phyloP scores from a whole-genome alignment of 2,797 vertebrate species.

The Amphiprion clarkii region DNA sequence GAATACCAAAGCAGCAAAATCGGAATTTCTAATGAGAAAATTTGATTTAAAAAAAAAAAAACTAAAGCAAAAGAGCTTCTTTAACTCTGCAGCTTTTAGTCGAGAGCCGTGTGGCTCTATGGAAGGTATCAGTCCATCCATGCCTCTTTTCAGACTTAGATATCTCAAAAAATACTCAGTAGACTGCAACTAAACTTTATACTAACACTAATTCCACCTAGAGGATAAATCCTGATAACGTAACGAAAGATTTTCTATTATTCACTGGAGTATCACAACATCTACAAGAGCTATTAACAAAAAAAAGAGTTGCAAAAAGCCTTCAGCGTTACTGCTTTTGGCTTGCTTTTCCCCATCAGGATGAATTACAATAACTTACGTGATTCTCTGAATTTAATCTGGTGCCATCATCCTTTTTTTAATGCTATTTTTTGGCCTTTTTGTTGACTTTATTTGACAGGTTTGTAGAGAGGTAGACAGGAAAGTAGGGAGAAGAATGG shows the following conservation, averaged over 20 bases:
- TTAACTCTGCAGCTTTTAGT: not conserved
- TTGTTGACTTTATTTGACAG: too few relatives aligned
- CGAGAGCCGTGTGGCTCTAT: not conserved
- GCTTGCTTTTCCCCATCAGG: too few relatives aligned
- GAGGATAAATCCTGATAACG: not conserved
- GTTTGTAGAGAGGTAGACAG: too few relatives aligned
- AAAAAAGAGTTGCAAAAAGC: too few relatives aligned
- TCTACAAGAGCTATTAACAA: too few relatives aligned
- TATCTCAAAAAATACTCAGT: not conserved
- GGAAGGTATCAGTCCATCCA: not conserved
- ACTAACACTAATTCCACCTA: not conserved
- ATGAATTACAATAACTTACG: not conserved
- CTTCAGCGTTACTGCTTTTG: too few relatives aligned
- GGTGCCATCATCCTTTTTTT: too few relatives aligned
- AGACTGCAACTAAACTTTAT: not conserved
- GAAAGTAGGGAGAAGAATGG: too few relatives aligned
- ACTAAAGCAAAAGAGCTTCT: constrained; percentile 4
- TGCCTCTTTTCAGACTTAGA: not conserved
- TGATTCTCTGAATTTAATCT: not conserved
- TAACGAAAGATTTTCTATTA: too few relatives aligned
- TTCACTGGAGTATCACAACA: too few relatives aligned
- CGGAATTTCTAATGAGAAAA: not conserved
- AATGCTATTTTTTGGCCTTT: too few relatives aligned
- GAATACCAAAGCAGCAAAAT: constrained; percentile 7
- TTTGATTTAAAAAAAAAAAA: not conserved